Evolutionary conservation across 2,113 vertebrate genomes (phyloP), one percentile per base, ranked within the genome.

Genomic region (Pampusana beccarii): DNA sequence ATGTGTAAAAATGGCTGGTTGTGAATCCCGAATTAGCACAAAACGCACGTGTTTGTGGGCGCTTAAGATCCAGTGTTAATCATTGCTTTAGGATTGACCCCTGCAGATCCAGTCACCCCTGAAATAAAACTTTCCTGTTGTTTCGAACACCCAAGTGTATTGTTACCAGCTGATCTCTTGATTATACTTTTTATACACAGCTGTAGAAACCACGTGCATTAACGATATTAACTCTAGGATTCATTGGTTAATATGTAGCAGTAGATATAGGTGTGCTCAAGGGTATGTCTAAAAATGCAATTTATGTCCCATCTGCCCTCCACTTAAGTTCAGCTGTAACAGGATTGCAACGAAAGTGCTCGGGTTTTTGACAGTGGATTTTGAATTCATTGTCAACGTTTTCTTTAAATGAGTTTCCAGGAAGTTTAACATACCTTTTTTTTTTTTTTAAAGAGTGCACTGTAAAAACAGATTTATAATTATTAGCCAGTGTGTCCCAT

Each of bases 281-380:
- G 89, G 82, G 38, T 58, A 13, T 79, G 72, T 56, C 88, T 95
- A 66, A 94, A 97, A 96, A 92, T 90, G 95, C 58, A 80, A 31
- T 11, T 72, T 40, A 26, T 66, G 69, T 71, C 88, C 95, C 96
- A 97, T 95, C 97, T 97, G 93, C 95, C 86, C 69, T 28, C 80
- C 48, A 28, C 91, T 97, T 94, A 51, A 92, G 71, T 88, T 94
- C 85, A 93, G 61, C 92, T 24, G 28, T 80, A 17, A 91, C 80
- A 90, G 61, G 50, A 44, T 70, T 71, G 81, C 56, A 88, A 29
- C 28, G 81, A 62, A 86, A 77, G 36, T 71, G 38, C 62, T 84
- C 0, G 1, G 78, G 71, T 61, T 97, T 95, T 93, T 95, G 90
- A 74, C 86, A 46, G 38, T 33, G 14, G 65, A 48, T 91, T 96